These are phyloP conservation scores for Forbesichthys agassizii DNA, from an alignment of 2,113 vertebrate genomes.

Conservation along the genomic window DNA sequence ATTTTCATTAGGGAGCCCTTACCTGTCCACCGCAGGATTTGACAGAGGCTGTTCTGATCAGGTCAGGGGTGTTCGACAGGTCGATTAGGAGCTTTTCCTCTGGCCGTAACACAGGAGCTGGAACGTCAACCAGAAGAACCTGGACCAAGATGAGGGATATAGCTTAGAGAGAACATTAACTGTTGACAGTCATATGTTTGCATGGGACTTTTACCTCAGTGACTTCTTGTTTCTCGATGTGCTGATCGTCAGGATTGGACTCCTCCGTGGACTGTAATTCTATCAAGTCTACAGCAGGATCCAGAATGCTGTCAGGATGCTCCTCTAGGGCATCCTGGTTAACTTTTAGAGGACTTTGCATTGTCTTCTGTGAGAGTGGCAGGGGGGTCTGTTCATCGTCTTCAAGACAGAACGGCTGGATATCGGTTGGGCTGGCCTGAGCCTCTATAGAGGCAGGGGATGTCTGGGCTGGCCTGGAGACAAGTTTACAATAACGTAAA, in stretches of 20 bases:
- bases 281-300: constrained; percentile 12
- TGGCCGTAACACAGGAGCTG: constrained; percentile 55
- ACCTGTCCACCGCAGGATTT: constrained; percentile 62
- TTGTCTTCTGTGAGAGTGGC: not conserved
- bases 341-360: not conserved
- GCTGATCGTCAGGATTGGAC: not conserved
- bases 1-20: not conserved
- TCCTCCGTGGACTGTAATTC: constrained; percentile 35
- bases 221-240: constrained; percentile 47
- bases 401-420: constrained; percentile 70
- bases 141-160: constrained; percentile 23
- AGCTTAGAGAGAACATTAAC: not conserved
- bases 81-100: constrained; percentile 79
- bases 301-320: not conserved
- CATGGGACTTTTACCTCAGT: constrained; percentile 29
- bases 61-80: constrained; percentile 75
- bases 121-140: constrained; percentile 75
- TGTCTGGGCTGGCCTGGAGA: not conserved
- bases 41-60: constrained; percentile 57
- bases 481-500: too few relatives aligned
- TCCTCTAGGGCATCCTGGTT: not conserved
- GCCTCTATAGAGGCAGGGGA: not conserved
- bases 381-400: constrained; percentile 21
- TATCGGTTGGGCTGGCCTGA: not conserved
- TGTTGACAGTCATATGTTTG: not conserved